Conservation (phyloP, 2,113 vertebrate genomes). For the Heterocephalus glaber region DNA sequence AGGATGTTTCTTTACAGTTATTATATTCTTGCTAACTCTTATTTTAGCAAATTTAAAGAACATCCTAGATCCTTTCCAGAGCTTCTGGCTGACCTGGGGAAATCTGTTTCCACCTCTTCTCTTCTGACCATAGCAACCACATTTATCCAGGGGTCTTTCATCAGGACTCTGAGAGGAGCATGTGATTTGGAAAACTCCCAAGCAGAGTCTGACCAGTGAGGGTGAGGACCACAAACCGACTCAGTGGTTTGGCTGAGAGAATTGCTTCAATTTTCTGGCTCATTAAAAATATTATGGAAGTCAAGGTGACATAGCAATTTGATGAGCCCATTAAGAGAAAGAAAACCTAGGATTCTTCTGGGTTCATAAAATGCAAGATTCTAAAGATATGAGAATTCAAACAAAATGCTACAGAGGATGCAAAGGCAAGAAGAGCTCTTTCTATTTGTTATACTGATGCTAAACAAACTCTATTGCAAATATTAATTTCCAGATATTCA, state of each 20-base stretch:
- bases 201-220: not conserved
- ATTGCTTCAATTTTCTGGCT: conserved; percentile 26
- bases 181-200: not conserved
- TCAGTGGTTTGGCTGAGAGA: not conserved
- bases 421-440: not conserved
- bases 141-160: not conserved
- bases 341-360: not conserved
- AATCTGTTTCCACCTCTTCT: not conserved
- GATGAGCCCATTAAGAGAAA: not conserved
- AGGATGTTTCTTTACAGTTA: not conserved
- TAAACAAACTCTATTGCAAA: not conserved
- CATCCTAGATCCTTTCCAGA: not conserved
- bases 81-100: not conserved
- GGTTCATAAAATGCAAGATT: not conserved
- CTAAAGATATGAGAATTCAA: not conserved
- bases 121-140: not conserved
- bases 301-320: conserved; percentile 22
- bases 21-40: not conserved
- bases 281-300: conserved; percentile 54
- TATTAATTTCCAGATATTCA: not conserved
- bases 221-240: not conserved
- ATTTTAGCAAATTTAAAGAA: not conserved
- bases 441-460: not conserved
- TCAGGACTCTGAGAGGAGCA: not conserved
- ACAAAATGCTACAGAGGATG: not conserved